These are phyloP conservation scores for Silurus glanis DNA, from an alignment of 2,113 vertebrate species.

Conservation along the genomic window DNA sequence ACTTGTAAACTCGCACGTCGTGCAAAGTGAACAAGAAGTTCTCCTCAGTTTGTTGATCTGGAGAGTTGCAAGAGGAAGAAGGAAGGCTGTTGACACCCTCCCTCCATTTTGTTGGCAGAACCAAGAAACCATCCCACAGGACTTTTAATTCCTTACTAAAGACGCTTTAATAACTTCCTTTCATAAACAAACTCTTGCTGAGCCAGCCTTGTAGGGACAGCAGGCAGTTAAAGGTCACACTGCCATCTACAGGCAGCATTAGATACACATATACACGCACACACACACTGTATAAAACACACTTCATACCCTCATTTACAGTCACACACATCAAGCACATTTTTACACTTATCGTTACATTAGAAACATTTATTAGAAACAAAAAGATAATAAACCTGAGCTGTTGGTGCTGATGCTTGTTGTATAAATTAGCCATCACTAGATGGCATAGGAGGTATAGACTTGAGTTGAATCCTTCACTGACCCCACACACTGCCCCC, in stretches of 20 bases:
- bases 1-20: no score
- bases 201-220: conserved; percentile 37
- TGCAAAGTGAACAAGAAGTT: not conserved
- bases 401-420: conserved; percentile 1
- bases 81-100: conserved; percentile 36
- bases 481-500: not conserved
- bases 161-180: conserved; percentile 77
- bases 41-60: conserved; percentile 5
- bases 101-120: conserved; percentile 22
- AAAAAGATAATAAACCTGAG: not conserved
- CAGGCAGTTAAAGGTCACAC: conserved; percentile 55
- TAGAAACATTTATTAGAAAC: not conserved
- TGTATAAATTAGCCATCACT: conserved; percentile 32
- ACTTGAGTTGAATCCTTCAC: not conserved
- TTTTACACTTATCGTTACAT: not conserved
- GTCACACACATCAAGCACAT: not conserved
- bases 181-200: conserved; percentile 65
- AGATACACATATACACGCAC: conserved; percentile 20
- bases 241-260: conserved; percentile 67
- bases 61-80: not conserved
- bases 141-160: conserved; percentile 63
- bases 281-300: not conserved
- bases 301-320: no score
- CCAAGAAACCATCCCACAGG: conserved; percentile 29
- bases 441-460: conserved; percentile 44